Evolutionary conservation across 2,888 invertebrate genomes (phyloP), one percentile per base, ranked within the genome.

Genomic region (Sepiola atlantica): DNA sequence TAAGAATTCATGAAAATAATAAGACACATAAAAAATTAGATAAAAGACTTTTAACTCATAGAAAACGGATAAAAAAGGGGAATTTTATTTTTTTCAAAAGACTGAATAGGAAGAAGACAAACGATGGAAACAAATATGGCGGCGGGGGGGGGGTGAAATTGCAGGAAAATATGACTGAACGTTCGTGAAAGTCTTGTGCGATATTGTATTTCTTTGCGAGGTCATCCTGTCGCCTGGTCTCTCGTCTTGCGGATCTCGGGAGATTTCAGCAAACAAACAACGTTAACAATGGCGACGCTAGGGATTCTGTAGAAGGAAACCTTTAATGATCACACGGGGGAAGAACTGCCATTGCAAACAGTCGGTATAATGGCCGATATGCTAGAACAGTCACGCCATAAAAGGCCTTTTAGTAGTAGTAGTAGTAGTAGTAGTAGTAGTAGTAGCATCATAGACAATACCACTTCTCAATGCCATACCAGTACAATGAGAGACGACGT

Each of bases 231-330:
- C 77, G 77, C 77, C 77, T 77, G 32, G 77, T 77, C 77, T 77
- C 32, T 77, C n/a, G 77, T 77, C 32, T 77, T 32, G 1, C 77
- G 21, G n/a, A 77, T 77, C 77, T 77, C 77, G n/a, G n/a, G 77
- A n/a, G 77, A 77, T 77, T 77, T 77, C n/a, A 21, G 77, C 77
- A 77, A 77, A 77, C 77, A 77, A 77, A 77, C 77, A 77, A 77
- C 77, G 77, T 77, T n/a, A 77, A 77, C 77, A 77, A 77, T 77
- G 77, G 77, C 32, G 77, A 77, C 77, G 77, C 77, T 12, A 3
- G 77, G 77, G 77, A 77, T 14, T 77, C 32, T 12, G 77, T 77
- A n/a, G n/a, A 77, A 77, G 77, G n/a, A 77, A 77, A 77, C 77
- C n/a, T 77, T 77, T 77, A 77, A 77, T 77, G 32, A 32, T n/a